phyloP scores from a whole-genome alignment of 2,797 vertebrate genomes.

The Lepus townsendii region DNA sequence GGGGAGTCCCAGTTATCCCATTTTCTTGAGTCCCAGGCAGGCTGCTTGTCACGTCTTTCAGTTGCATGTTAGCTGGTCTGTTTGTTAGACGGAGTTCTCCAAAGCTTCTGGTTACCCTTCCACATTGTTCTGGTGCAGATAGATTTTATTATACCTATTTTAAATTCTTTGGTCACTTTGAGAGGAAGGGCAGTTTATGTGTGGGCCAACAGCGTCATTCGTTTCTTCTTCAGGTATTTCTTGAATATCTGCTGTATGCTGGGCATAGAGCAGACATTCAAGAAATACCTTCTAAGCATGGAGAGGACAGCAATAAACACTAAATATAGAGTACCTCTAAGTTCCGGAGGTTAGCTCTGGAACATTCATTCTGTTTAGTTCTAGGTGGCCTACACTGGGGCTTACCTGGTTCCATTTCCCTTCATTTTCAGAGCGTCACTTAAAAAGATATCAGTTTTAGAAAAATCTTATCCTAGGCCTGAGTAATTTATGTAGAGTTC shows the following conservation, averaged over 20 bases:
- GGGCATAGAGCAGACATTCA: no score
- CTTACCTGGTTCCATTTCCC: not conserved
- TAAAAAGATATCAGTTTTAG: conserved; percentile 28
- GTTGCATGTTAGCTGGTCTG: not conserved
- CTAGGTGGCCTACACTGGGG: not conserved
- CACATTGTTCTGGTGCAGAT: not conserved
- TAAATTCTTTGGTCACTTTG: not conserved
- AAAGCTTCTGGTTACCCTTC: not conserved
- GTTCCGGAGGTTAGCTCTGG: not conserved
- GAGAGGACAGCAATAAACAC: not conserved
- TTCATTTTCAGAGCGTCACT: conserved; percentile 24
- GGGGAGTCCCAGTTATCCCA: not conserved
- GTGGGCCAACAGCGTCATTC: not conserved
- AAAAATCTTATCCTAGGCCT: not conserved
- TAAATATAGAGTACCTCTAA: no score
- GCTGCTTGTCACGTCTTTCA: not conserved
- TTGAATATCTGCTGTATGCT: not conserved
- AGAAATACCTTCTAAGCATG: not conserved
- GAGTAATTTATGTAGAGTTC: not conserved
- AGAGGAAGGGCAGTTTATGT: not conserved
- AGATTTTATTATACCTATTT: not conserved
- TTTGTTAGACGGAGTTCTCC: not conserved
- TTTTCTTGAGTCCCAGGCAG: not conserved
- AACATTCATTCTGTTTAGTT: not conserved
- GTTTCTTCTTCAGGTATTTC: not conserved